Conservation (phyloP, 2,888 invertebrate species). For the Chalcis sispes region DNA sequence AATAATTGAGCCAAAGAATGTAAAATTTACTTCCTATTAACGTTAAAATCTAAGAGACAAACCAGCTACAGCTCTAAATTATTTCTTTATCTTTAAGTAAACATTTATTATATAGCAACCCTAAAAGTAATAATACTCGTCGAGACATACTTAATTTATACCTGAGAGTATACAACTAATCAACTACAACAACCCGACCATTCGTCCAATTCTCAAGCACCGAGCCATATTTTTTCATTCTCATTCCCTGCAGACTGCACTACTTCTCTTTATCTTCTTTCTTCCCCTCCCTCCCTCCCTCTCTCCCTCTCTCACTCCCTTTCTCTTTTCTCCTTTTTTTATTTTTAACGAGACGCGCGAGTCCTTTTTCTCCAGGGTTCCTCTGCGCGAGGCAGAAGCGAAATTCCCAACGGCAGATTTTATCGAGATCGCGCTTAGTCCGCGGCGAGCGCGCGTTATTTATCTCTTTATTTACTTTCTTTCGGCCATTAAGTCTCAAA, state of each 20-base stretch:
- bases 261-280: conserved; percentile 45
- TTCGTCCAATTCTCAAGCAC: conserved; percentile 36
- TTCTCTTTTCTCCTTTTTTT: not conserved
- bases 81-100: too few species aligned
- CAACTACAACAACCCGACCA: too few species aligned
- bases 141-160: too few species aligned
- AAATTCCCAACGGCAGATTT: conserved; percentile 36
- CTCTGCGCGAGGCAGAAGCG: too few species aligned
- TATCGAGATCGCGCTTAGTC: conserved; percentile 42
- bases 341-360: conserved; percentile 1
- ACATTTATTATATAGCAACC: too few species aligned
- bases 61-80: too few species aligned
- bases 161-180: too few species aligned
- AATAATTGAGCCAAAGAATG: too few species aligned
- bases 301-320: conserved; percentile 24
- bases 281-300: conserved; percentile 43
- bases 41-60: too few species aligned
- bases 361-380: not conserved
- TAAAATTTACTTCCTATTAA: too few species aligned
- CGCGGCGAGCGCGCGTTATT: conserved; percentile 33
- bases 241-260: conserved; percentile 50
- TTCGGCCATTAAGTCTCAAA: conserved; percentile 48
- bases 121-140: too few species aligned
- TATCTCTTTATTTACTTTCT: conserved; percentile 54
- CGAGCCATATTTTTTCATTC: conserved; percentile 49